Percentiles rank a stretch among this genome's conserved stretches.
phyloP scores from a whole-genome alignment of 2,113 vertebrate species.

The Tenrec ecaudatus region DNA sequence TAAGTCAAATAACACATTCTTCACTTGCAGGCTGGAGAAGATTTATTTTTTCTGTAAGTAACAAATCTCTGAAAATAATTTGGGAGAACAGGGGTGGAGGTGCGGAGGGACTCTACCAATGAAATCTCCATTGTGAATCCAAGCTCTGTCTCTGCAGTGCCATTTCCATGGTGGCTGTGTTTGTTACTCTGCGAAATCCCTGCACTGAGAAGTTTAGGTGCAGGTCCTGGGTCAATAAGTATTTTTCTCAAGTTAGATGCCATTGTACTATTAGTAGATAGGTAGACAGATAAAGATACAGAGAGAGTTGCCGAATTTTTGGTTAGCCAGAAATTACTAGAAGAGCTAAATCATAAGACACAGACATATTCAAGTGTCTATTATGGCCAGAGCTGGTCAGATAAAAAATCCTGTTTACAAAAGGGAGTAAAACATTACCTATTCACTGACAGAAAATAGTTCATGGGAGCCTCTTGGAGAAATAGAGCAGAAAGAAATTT shows the following conservation, averaged over 20 bases:
- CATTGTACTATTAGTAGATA: background rate
- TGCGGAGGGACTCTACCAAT: background rate
- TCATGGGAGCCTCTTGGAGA: constrained; percentile 32
- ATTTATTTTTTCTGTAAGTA: constrained; percentile 68
- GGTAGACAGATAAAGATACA: background rate
- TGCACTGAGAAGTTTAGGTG: background rate
- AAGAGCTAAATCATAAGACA: constrained; percentile 18
- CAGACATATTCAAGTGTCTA: background rate
- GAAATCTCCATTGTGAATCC: background rate
- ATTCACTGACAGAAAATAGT: background rate
- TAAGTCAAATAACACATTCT: constrained; percentile 65
- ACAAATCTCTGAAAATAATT: constrained; percentile 72
- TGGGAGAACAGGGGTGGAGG: background rate
- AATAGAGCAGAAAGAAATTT: background rate
- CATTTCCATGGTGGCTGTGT: background rate
- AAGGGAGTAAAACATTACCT: background rate
- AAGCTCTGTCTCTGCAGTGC: background rate
- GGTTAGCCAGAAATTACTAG: background rate
- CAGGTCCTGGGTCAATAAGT: background rate
- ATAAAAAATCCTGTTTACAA: constrained; percentile 13
- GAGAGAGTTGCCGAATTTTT: background rate
- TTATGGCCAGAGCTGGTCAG: background rate
- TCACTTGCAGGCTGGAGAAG: constrained; percentile 56
- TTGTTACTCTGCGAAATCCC: background rate
- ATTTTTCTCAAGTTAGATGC: background rate